Evolutionary conservation across 2,888 invertebrate species (phyloP), one percentile per base, ranked within the genome.

Genomic region (Drosophila peninsularis): DNA sequence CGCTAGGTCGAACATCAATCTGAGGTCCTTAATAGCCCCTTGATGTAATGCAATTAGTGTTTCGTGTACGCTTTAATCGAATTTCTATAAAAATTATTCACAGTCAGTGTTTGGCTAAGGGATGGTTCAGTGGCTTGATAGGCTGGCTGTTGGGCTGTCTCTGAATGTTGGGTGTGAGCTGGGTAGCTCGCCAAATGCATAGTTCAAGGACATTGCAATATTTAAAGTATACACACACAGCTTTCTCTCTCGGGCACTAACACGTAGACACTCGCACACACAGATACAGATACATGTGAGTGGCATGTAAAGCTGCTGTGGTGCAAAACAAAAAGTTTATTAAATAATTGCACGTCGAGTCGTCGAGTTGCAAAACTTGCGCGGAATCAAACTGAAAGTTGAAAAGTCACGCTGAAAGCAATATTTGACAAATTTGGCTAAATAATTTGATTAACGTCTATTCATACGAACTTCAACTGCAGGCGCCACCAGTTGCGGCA

Each of bases 401-500:
- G 10, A 17, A 30, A 30, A 17, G 27, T 45, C 17, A 14, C 41
- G 11, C 36, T 6, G 42, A 1, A 55, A n/a, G 5, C 14, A 13
- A 34, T 19, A 49, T 27, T 10, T 27, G 17, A 37, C n/a, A 65
- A 41, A 21, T 7, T 17, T 14, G 10, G 1, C n/a, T 11, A 9
- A 27, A 6, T 47, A 49, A 65, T 30, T 30, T 21, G 17, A 3
- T 36, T 27, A 64, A 47, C n/a, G 21, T 47, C 37, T 10, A 50
- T 55, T 32, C 21, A 37, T 56, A 19, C 21, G n/a, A 53, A 47
- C 14, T 36, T 34, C 30, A 32, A 52, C 54, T 54, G 14, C 61
- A 91, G 91, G 91, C 65, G 88, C 90, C 68, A 78, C 89, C 44
- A 90, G 90, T 64, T 91, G 91, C 75, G 90, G 92, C 65, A 91